A percentile compares a stretch with the other conserved stretches of the same genome.
phyloP scores from a whole-genome alignment of 2,113 vertebrate species.

The Triplophysa dalaica region DNA sequence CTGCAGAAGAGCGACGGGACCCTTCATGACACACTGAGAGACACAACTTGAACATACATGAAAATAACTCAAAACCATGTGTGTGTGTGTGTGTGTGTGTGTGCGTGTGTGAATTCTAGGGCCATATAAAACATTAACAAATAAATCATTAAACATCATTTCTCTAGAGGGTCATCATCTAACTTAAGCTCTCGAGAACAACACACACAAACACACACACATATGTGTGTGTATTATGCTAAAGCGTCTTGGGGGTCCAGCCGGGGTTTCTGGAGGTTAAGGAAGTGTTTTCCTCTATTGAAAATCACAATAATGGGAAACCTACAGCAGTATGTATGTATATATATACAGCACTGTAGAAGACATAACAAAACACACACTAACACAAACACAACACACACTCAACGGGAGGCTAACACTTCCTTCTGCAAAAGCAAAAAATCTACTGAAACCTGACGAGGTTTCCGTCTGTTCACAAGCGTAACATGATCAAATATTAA shows the following conservation, averaged over 20 bases:
- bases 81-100: constrained; percentile 1
- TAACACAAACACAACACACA: not conserved
- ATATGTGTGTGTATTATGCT: not conserved
- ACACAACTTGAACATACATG: no score
- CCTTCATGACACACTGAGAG: not conserved
- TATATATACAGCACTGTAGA: not conserved
- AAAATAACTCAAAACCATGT: not conserved
- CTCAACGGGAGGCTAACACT: no score
- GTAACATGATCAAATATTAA: no score
- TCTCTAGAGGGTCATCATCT: no score
- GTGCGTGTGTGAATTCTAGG: not conserved
- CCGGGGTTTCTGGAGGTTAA: not conserved
- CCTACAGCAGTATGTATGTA: not conserved
- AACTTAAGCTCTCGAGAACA: no score
- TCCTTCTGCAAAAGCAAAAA: no score
- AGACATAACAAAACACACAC: not conserved
- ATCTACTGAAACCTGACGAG: no score
- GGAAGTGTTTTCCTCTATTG: not conserved
- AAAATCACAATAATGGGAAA: not conserved
- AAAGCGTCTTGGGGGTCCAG: not conserved
- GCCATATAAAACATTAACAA: not conserved
- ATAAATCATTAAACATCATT: not conserved
- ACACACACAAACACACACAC: not conserved
- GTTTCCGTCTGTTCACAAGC: no score
- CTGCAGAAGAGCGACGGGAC: not conserved